phyloP scores from a whole-genome alignment of 64 coral and sea anemone genomes.

The Dendronephthya gigantea region DNA sequence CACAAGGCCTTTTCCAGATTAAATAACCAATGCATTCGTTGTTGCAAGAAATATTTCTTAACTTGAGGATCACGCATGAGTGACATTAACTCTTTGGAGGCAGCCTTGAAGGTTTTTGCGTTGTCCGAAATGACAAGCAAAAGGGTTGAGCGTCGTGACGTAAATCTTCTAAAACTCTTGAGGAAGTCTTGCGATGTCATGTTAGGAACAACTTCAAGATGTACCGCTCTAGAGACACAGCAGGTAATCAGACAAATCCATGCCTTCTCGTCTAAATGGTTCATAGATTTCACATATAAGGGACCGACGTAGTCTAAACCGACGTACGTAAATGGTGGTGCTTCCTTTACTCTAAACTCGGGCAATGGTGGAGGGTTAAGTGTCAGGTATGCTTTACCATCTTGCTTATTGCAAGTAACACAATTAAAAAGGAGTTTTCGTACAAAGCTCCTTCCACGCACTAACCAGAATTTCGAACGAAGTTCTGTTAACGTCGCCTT shows the following conservation, averaged over 20 bases:
- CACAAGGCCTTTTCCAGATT: not conserved
- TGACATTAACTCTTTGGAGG: not conserved
- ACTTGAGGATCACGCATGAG: not conserved
- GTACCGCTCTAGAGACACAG: constrained; percentile 19
- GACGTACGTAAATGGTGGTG: not conserved
- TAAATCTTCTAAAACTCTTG: not conserved
- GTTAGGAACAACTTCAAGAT: constrained; percentile 10
- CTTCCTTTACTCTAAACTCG: not conserved
- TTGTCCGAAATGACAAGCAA: constrained; percentile 4
- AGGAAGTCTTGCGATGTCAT: constrained; percentile 14
- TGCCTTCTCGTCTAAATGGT: not conserved
- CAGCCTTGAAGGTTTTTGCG: not conserved
- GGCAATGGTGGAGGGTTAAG: not conserved
- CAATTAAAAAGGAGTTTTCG: constrained; percentile 19
- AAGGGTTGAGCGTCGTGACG: not conserved
- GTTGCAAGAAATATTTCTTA: constrained; percentile 7
- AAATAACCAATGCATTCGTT: not conserved
- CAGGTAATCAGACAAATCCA: constrained; percentile 30
- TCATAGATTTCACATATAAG: not conserved
- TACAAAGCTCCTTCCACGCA: not conserved
- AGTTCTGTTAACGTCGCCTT: constrained; percentile 18
- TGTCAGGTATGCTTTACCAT: not conserved
- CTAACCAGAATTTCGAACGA: constrained; percentile 23
- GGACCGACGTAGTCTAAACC: constrained; percentile 4
- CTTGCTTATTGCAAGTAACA: not conserved